Evolutionary conservation across 2,888 invertebrate species (phyloP).

Genomic region (Branchipolynoe longqiensis): DNA sequence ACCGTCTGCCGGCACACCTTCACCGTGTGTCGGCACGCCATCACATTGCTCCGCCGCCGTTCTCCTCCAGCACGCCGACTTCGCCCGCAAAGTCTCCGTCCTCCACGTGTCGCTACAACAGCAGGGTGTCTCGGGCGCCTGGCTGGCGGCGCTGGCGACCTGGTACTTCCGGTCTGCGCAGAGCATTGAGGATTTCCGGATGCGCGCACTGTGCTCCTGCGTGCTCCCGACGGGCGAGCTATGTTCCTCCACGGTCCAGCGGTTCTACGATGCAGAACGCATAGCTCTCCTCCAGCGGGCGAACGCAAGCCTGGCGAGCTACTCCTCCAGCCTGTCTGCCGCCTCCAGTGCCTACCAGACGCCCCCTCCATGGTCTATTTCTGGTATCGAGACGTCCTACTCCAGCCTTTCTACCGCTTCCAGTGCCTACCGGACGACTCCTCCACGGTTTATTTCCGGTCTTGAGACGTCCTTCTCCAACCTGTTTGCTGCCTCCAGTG

Average conservation of each 20-base stretch:
- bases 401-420: background rate
- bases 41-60: too few relatives aligned
- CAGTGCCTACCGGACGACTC: background rate
- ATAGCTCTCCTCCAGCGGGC: background rate
- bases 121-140: background rate
- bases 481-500: background rate
- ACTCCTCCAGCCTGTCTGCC: background rate
- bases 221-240: background rate
- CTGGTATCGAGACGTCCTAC: background rate
- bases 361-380: background rate
- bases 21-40: background rate
- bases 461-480: background rate
- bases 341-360: background rate
- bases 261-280: background rate
- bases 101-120: background rate
- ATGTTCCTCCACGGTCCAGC: background rate
- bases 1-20: background rate
- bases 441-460: background rate
- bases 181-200: background rate
- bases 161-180: background rate
- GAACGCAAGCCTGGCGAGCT: background rate
- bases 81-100: background rate
- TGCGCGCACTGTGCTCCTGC: background rate
- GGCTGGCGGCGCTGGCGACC: background rate
- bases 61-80: background rate